Evolutionary conservation across 2,797 vertebrate species (phyloP), one percentile per base, ranked within the genome.

Genomic region (Sus cebifrons): DNA sequence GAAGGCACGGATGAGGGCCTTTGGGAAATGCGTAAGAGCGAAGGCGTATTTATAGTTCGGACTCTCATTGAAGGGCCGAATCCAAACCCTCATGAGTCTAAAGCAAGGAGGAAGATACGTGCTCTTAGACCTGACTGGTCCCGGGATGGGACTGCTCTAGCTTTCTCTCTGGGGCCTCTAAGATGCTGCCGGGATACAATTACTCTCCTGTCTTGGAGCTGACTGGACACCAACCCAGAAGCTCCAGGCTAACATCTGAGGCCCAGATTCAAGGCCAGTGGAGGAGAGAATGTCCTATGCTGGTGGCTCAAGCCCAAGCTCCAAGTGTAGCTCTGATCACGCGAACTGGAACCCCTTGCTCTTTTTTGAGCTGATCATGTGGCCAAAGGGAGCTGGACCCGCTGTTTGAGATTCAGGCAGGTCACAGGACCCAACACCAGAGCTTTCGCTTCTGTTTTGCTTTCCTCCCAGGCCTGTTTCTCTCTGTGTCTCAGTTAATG

Each of bases 81-180:
- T 32, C 27, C n/a, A 92, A 96, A 5, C 1, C 85, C 2, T 32
- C 89, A 49, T 2, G 54, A n/a, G 1, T 60, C 52, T 77, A 67
- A 92, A 86, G 20, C 14, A 81, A 92, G 52, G 71, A 56, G 23
- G 44, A 40, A 86, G 71, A 56, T 82, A 78, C 58, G 86, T 96
- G 14, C 32, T 85, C 18, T 54, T 1, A 44, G 32, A 85, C 94
- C 18, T 13, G 16, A 92, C n/a, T 17, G 36, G 10, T 78, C 8
- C 7, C 70, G 25, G n/a, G 25, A 25, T n/a, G 77, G n/a, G 32
- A 23, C 4, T 18, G 1, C 6, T n/a, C 5, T 6, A 13, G 21
- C 10, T 93, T 54, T 77, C 27, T 86, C 15, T 68, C 20, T 14
- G 83, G 13, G 5, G 20, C 81, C 54, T 73, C 32, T 56, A n/a